Percentiles rank a stretch among this genome's conserved stretches.
These are phyloP conservation scores for Mamestra brassicae DNA, from an alignment of 2,888 invertebrate genomes.

Conservation along the genomic window DNA sequence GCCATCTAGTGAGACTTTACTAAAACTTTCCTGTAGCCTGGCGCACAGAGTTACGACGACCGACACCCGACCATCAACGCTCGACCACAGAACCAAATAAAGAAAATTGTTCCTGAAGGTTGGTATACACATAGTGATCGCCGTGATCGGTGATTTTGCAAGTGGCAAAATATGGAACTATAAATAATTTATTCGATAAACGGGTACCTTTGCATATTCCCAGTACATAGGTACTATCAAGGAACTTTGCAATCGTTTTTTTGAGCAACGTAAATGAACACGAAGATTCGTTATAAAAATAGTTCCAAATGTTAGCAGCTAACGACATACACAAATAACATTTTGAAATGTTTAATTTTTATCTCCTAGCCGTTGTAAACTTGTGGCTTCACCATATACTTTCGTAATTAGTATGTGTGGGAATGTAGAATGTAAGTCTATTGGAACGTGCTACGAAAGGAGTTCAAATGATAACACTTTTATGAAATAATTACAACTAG, in stretches of 20 bases:
- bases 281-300: no score
- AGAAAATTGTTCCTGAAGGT: neutral
- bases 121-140: neutral
- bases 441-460: slow-evolving; percentile 23
- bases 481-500: slow-evolving; percentile 12
- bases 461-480: slow-evolving; percentile 13
- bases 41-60: neutral
- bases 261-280: no score
- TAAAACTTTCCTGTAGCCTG: neutral
- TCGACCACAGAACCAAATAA: neutral
- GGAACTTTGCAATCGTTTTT: no score
- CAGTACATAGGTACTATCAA: no score
- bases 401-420: slow-evolving; percentile 4
- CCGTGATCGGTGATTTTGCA: neutral
- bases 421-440: neutral
- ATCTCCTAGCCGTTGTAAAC: neutral
- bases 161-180: neutral
- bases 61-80: neutral
- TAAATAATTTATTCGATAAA: neutral
- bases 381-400: neutral
- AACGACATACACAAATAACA: neutral
- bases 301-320: no score
- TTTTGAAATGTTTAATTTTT: neutral
- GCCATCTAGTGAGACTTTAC: slow-evolving; percentile 52
- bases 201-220: no score